Evolutionary conservation across 2,113 vertebrate genomes (phyloP).

Genomic region (Tautogolabrus adspersus): DNA sequence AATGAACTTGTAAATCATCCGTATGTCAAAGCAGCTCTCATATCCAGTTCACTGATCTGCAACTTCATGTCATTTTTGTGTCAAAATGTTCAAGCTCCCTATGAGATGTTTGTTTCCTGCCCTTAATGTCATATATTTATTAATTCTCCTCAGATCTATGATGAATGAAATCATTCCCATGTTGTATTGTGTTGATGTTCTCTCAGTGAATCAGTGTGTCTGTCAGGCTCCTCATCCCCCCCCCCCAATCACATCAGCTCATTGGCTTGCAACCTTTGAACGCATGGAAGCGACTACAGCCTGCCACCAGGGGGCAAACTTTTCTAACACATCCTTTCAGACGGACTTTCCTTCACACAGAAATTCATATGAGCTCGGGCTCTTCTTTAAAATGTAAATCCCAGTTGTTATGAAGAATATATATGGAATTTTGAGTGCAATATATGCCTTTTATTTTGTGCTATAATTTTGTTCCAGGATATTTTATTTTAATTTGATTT

Average conservation of each 20-base stretch:
- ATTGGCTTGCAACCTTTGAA: not conserved
- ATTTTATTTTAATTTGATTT: not conserved
- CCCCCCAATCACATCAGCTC: slow-evolving; percentile 16
- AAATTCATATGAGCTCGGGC: not conserved
- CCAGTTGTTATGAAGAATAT: not conserved
- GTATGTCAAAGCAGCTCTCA: not conserved
- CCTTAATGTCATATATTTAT: slow-evolving; percentile 2
- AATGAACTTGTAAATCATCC: too few species aligned
- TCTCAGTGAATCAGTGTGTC: slow-evolving; percentile 41
- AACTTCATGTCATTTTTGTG: slow-evolving; percentile 17
- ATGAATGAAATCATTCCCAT: slow-evolving; percentile 32
- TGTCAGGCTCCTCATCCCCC: slow-evolving; percentile 13
- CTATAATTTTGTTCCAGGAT: not conserved
- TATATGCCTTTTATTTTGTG: not conserved
- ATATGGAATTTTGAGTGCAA: not conserved
- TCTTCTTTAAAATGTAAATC: slow-evolving; percentile 13
- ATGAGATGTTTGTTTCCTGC: not conserved
- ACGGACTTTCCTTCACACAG: slow-evolving; percentile 29
- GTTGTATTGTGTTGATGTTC: slow-evolving; percentile 20
- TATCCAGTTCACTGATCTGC: not conserved
- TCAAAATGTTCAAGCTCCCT: not conserved
- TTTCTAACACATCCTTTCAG: slow-evolving; percentile 64
- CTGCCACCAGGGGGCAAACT: slow-evolving; percentile 77
- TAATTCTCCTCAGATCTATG: slow-evolving; percentile 3
- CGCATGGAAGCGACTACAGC: slow-evolving; percentile 16